These are phyloP conservation scores for Trichechus manatus DNA, from an alignment of 2,113 vertebrate genomes.

Conservation along the genomic window DNA sequence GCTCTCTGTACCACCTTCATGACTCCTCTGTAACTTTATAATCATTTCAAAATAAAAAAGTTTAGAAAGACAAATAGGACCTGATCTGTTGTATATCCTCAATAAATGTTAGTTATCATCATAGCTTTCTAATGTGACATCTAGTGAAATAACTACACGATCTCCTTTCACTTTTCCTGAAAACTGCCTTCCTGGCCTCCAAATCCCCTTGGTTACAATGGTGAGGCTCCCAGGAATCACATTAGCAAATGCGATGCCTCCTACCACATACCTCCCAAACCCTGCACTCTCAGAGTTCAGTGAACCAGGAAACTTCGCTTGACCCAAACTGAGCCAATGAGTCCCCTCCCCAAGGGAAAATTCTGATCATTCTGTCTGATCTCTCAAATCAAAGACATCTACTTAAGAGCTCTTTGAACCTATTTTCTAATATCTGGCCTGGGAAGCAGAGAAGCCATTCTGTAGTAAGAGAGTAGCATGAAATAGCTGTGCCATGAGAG, in stretches of 20 bases:
- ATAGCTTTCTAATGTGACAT: background rate
- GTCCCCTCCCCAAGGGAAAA: background rate
- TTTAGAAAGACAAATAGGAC: background rate
- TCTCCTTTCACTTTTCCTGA: background rate
- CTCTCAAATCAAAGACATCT: background rate
- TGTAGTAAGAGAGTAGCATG: background rate
- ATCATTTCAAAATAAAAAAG: background rate
- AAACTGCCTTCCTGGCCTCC: background rate
- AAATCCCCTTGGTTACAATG: background rate
- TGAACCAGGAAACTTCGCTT: background rate
- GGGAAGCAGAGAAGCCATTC: background rate
- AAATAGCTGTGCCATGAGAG: background rate
- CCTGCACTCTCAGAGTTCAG: background rate
- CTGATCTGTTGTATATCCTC: background rate
- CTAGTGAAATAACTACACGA: background rate
- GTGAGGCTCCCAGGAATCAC: background rate
- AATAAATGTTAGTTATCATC: background rate
- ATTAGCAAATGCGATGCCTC: background rate
- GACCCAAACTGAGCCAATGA: background rate
- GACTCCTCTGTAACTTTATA: background rate
- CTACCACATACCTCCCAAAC: background rate
- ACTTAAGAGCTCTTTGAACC: background rate
- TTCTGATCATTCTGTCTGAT: conserved; percentile 1
- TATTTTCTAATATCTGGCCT: background rate
- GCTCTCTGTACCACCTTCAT: background rate